Percentiles rank a stretch among this genome's conserved stretches.
phyloP scores from a whole-genome alignment of 2,888 invertebrate species.

The Teinopalpus imperialis region DNA sequence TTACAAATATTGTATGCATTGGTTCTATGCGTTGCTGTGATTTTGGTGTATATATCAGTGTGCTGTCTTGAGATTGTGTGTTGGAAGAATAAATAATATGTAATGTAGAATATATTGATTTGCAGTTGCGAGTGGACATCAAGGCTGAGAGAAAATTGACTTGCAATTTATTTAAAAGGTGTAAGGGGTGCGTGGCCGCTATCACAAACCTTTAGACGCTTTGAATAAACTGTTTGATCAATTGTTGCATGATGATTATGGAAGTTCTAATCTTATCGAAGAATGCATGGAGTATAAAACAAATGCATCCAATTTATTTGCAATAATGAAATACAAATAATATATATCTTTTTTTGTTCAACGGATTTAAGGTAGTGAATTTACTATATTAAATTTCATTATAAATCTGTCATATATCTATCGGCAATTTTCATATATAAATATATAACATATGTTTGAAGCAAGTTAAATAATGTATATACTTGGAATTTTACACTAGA shows the following conservation, averaged over 20 bases:
- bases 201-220: slow-evolving; percentile 58
- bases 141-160: slow-evolving; percentile 31
- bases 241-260: slow-evolving; percentile 5
- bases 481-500: too few relatives aligned
- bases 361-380: too few relatives aligned
- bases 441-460: too few relatives aligned
- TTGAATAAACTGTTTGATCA: slow-evolving; percentile 33
- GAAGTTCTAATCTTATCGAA: too few relatives aligned
- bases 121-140: too few relatives aligned
- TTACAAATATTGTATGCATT: slow-evolving; percentile 1
- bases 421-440: too few relatives aligned
- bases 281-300: slow-evolving; percentile 1
- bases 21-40: neutral
- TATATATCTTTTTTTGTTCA: too few relatives aligned
- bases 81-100: slow-evolving; percentile 20
- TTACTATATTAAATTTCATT: too few relatives aligned
- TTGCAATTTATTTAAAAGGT: slow-evolving; percentile 48
- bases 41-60: slow-evolving; percentile 1
- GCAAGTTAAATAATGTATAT: too few relatives aligned
- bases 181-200: slow-evolving; percentile 67
- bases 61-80: neutral
- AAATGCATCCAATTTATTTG: slow-evolving; percentile 1
- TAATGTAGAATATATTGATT: too few relatives aligned
- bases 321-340: too few relatives aligned
- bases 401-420: too few relatives aligned